These are phyloP conservation scores for Anastrepha ludens DNA, from an alignment of 1,140 invertebrate genomes.

Conservation along the genomic window DNA sequence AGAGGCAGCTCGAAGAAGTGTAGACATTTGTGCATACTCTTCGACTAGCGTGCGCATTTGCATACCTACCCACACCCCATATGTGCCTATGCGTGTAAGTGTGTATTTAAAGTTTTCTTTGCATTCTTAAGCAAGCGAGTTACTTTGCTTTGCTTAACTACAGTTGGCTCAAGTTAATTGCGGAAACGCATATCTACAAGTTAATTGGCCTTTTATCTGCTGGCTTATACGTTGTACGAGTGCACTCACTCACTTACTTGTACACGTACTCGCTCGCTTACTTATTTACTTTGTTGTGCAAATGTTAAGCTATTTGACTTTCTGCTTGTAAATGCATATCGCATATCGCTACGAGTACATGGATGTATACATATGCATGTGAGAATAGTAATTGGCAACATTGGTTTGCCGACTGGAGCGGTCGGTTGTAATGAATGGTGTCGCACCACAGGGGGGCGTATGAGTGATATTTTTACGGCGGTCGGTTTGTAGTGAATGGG, in stretches of 20 bases:
- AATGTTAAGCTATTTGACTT: slow-evolving; percentile 38
- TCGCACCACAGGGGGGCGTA: not conserved
- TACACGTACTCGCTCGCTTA: not conserved
- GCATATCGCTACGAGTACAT: not conserved
- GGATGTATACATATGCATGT: not conserved
- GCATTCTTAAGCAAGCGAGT: not conserved
- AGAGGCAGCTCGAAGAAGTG: not conserved
- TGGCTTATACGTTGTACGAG: not conserved
- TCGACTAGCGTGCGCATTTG: slow-evolving; percentile 1
- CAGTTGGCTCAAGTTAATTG: not conserved
- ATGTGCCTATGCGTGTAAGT: not conserved
- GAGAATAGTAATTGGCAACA: not conserved
- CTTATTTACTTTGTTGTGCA: not conserved
- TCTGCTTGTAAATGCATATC: not conserved
- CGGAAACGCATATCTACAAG: slow-evolving; percentile 39
- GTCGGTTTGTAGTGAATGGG: not conserved
- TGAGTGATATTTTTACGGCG: not conserved
- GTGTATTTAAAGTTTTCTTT: not conserved
- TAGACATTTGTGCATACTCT: not conserved
- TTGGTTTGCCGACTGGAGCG: not conserved
- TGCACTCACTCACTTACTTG: too few species aligned
- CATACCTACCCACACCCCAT: not conserved
- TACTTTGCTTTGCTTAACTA: not conserved
- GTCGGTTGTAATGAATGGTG: not conserved
- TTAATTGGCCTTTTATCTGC: slow-evolving; percentile 31